These are phyloP conservation scores for Coleophora flavipennella DNA, from an alignment of 2,888 invertebrate species.

Conservation along the genomic window DNA sequence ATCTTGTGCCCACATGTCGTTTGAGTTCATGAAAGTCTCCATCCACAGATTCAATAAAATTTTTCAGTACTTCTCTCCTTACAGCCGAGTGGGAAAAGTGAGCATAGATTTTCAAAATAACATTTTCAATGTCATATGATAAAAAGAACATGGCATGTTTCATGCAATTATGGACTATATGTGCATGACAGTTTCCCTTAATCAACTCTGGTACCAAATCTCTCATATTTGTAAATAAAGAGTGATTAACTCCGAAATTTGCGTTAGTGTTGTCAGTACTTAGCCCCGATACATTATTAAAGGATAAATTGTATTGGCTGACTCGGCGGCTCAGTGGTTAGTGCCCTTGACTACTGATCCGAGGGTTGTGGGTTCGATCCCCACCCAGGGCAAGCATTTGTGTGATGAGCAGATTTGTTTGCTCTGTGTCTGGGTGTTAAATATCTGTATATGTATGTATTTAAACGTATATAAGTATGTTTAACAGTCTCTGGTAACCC, in stretches of 20 bases:
- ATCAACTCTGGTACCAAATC: slow-evolving; percentile 13
- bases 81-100: slow-evolving; percentile 14
- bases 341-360: too few relatives aligned
- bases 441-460: too few relatives aligned
- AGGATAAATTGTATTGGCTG: neutral
- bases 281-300: neutral
- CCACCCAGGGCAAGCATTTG: too few relatives aligned
- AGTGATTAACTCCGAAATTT: neutral
- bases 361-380: too few relatives aligned
- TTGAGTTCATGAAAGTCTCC: slow-evolving; percentile 14
- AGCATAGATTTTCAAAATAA: slow-evolving; percentile 15
- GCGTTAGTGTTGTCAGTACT: neutral
- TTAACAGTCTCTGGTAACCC: too few relatives aligned
- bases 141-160: slow-evolving; percentile 13
- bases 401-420: too few relatives aligned
- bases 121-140: slow-evolving; percentile 10
- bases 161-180: slow-evolving; percentile 14
- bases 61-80: slow-evolving; percentile 15
- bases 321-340: too few relatives aligned
- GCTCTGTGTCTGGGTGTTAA: too few relatives aligned
- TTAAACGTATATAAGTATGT: too few relatives aligned
- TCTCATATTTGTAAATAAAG: slow-evolving; percentile 16
- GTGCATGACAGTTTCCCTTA: slow-evolving; percentile 18
- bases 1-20: slow-evolving; percentile 11
- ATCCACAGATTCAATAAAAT: slow-evolving; percentile 8